Conservation (phyloP, 37 sponge, comb jelly and placozoan species). For the Cladorhizidae sp. region DNA sequence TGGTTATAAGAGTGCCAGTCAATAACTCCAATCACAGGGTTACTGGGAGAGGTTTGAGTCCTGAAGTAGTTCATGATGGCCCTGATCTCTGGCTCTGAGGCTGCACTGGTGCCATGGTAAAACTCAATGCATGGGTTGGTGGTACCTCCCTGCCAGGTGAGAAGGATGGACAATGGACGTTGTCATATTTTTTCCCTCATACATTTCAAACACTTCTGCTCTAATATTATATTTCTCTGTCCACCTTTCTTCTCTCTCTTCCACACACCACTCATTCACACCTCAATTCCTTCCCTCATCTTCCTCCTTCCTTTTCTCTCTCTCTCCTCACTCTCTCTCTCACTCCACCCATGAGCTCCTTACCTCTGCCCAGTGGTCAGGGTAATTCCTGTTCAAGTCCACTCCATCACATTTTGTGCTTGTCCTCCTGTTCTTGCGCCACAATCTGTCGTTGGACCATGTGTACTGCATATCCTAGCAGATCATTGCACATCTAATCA, state of each 20-base stretch:
- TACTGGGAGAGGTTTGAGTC: constrained; percentile 2
- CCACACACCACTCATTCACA: too few relatives aligned
- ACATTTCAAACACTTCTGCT: too few relatives aligned
- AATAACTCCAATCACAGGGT: constrained; percentile 67
- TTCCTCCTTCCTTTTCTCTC: too few relatives aligned
- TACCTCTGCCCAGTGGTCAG: constrained; percentile 15
- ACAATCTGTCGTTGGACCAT: constrained; percentile 67
- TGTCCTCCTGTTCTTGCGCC: constrained; percentile 76
- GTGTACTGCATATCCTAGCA: constrained; percentile 80
- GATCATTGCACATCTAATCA: constrained; percentile 57
- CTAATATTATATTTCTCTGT: too few relatives aligned
- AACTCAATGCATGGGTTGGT: constrained; percentile 68
- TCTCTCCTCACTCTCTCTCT: too few relatives aligned
- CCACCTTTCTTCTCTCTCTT: too few relatives aligned
- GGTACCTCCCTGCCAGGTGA: constrained; percentile 55
- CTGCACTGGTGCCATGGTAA: constrained; percentile 65
- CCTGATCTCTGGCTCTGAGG: constrained; percentile 80
- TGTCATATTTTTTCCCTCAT: too few relatives aligned
- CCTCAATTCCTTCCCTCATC: too few relatives aligned
- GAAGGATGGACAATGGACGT: too few relatives aligned
- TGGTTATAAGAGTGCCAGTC: constrained; percentile 84
- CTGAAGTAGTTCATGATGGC: constrained; percentile 61
- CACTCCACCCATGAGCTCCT: neutral
- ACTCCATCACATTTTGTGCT: constrained; percentile 67
- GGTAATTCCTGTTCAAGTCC: constrained; percentile 84